phyloP scores from a whole-genome alignment of 2,888 invertebrate genomes.

The Drosophila mettleri region DNA sequence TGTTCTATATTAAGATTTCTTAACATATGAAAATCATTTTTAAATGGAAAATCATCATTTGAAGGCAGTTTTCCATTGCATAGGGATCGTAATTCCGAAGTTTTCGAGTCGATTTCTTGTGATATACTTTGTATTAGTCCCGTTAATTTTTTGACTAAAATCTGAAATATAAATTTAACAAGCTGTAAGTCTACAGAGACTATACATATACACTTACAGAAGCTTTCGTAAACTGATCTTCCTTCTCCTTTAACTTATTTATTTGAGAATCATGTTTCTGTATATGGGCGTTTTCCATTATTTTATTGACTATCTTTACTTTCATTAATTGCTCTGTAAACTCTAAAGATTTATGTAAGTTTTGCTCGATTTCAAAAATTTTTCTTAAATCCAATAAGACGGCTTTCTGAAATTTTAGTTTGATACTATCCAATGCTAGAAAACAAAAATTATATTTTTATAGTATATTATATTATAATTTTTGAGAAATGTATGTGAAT shows the following conservation, averaged over 20 bases:
- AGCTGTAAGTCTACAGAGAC: background rate
- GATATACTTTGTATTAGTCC: slow-evolving; percentile 18
- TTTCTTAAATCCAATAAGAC: slow-evolving; percentile 21
- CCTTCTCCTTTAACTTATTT: slow-evolving; percentile 37
- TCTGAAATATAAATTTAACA: slow-evolving; percentile 25
- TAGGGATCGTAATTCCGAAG: slow-evolving; percentile 23
- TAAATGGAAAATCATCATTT: slow-evolving; percentile 87
- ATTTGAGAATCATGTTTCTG: slow-evolving; percentile 37
- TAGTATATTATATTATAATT: background rate
- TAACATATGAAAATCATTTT: slow-evolving; percentile 86
- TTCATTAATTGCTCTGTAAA: background rate
- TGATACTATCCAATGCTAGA: slow-evolving; percentile 43
- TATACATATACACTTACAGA: no score
- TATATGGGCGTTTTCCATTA: slow-evolving; percentile 19
- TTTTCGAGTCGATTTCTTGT: slow-evolving; percentile 25
- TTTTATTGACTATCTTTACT: slow-evolving; percentile 9
- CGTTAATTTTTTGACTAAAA: slow-evolving; percentile 17
- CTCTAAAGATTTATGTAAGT: slow-evolving; percentile 17
- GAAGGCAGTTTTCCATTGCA: slow-evolving; percentile 84
- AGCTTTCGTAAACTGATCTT: slow-evolving; percentile 15
- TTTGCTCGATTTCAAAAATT: slow-evolving; percentile 28
- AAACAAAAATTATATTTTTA: background rate
- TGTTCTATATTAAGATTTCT: slow-evolving; percentile 86
- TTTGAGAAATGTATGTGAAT: slow-evolving; percentile 6
- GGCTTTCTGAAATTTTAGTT: slow-evolving; percentile 8